Conservation (phyloP, 1,140 invertebrate genomes). For the Hylaeus volcanicus region DNA sequence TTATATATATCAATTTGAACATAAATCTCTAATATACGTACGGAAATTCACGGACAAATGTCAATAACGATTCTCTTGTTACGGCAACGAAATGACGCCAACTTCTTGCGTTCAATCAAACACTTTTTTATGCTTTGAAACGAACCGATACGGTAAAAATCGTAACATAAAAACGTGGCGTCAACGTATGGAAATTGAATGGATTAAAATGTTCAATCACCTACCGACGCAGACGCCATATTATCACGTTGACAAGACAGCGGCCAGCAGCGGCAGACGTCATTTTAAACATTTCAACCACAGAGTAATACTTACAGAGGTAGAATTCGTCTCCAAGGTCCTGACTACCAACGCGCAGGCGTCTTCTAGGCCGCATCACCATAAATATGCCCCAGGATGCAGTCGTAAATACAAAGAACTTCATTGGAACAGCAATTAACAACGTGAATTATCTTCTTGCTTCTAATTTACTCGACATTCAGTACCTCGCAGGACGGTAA, state of each 20-base stretch:
- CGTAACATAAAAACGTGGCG: slow-evolving; percentile 41
- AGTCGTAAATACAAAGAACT: too few relatives aligned
- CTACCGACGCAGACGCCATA: slow-evolving; percentile 79
- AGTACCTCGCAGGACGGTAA: too few relatives aligned
- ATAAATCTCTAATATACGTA: slow-evolving; percentile 45
- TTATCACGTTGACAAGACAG: slow-evolving; percentile 50
- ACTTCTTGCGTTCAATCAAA: slow-evolving; percentile 11
- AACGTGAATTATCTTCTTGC: too few relatives aligned
- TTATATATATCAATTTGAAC: not conserved
- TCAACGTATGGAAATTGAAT: slow-evolving; percentile 27
- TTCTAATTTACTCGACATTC: too few relatives aligned
- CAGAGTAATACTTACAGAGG: too few relatives aligned
- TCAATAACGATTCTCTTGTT: slow-evolving; percentile 44
- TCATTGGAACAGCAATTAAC: too few relatives aligned
- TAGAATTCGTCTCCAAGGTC: too few relatives aligned
- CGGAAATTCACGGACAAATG: slow-evolving; percentile 43
- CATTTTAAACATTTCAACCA: too few relatives aligned
- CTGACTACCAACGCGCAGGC: too few relatives aligned
- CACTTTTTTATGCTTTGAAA: slow-evolving; percentile 29
- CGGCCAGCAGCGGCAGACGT: too few relatives aligned
- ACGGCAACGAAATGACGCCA: slow-evolving; percentile 21
- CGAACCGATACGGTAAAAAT: not conserved
- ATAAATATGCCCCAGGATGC: too few relatives aligned
- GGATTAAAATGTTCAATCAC: slow-evolving; percentile 47
- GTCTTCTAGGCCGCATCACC: too few relatives aligned